Percentiles rank a stretch among this genome's conserved stretches.
Conservation (phyloP, 2,888 invertebrate genomes). For the Cistogaster globosa region DNA sequence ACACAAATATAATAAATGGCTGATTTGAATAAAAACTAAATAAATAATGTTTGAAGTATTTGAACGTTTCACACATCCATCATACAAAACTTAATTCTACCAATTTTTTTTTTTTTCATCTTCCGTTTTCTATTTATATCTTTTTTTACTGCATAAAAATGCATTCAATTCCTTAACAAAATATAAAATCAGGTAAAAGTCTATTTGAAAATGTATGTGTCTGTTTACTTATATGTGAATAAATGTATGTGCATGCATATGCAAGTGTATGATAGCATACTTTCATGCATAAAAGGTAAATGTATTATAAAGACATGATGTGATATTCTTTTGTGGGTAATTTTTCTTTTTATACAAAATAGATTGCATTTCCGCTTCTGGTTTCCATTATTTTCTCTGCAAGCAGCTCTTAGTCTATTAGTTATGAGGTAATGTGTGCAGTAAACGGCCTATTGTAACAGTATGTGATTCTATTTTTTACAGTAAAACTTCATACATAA, state of each 20-base stretch:
- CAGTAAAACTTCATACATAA: background rate
- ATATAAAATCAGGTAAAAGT: slow-evolving; percentile 27
- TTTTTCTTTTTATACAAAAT: slow-evolving; percentile 30
- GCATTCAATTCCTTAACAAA: slow-evolving; percentile 34
- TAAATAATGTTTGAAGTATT: slow-evolving; percentile 16
- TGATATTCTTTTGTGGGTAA: slow-evolving; percentile 27
- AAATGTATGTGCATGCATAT: background rate
- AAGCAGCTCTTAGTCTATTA: slow-evolving; percentile 21
- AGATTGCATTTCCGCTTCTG: slow-evolving; percentile 61
- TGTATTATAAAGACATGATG: slow-evolving; percentile 55
- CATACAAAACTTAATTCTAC: slow-evolving; percentile 26
- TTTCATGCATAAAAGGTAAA: slow-evolving; percentile 46
- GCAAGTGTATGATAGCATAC: background rate
- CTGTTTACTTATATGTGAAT: too few relatives aligned
- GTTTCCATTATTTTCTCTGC: slow-evolving; percentile 21
- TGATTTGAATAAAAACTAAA: background rate
- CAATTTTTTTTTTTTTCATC: background rate
- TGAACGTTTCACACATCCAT: slow-evolving; percentile 28
- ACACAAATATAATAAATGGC: background rate
- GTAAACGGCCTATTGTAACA: slow-evolving; percentile 26
- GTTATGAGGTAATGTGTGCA: background rate
- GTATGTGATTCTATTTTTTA: background rate
- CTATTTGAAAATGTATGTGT: too few relatives aligned
- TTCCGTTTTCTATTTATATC: slow-evolving; percentile 1
- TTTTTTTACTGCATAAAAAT: slow-evolving; percentile 15